Conservation (phyloP, 2,113 vertebrate species). For the Pterophyllum scalare region DNA sequence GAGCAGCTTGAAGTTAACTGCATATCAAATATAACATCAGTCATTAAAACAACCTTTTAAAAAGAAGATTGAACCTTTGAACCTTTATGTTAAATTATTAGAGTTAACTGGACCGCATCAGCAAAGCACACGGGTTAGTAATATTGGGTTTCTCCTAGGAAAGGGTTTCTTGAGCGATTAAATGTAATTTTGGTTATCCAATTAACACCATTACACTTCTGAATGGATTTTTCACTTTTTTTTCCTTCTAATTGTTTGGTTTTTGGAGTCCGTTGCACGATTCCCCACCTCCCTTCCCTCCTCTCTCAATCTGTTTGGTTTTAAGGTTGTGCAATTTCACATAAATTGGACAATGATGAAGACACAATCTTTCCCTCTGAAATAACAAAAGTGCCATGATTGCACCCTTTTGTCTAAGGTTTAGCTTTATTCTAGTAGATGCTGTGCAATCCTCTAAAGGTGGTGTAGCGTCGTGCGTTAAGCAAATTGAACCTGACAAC, state of each 20-base stretch:
- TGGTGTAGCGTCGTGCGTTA: conserved; percentile 50
- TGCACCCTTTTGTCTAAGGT: conserved; percentile 60
- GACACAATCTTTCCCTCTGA: conserved; percentile 49
- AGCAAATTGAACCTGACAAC: conserved; percentile 77
- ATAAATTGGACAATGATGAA: conserved; percentile 61
- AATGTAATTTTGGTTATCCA: conserved; percentile 36
- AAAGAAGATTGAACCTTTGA: conserved; percentile 37
- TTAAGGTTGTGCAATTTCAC: conserved; percentile 56
- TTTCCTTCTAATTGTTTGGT: conserved; percentile 48
- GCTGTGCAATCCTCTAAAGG: conserved; percentile 65
- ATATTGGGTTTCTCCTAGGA: background rate
- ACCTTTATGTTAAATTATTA: background rate
- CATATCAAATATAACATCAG: conserved; percentile 40
- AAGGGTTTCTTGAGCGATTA: background rate
- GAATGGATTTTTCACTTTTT: conserved; percentile 39
- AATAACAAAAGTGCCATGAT: conserved; percentile 68
- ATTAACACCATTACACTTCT: conserved; percentile 60
- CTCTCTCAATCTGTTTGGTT: conserved; percentile 5
- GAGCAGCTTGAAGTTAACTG: conserved; percentile 56
- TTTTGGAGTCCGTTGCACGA: conserved; percentile 36
- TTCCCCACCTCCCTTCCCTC: background rate
- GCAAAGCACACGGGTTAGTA: conserved; percentile 61
- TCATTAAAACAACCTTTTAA: conserved; percentile 38
- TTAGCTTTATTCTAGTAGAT: conserved; percentile 66
- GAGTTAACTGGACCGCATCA: conserved; percentile 23